These are phyloP conservation scores for Dermatophagoides farinae DNA, from an alignment of 1,140 invertebrate genomes.

Conservation along the genomic window DNA sequence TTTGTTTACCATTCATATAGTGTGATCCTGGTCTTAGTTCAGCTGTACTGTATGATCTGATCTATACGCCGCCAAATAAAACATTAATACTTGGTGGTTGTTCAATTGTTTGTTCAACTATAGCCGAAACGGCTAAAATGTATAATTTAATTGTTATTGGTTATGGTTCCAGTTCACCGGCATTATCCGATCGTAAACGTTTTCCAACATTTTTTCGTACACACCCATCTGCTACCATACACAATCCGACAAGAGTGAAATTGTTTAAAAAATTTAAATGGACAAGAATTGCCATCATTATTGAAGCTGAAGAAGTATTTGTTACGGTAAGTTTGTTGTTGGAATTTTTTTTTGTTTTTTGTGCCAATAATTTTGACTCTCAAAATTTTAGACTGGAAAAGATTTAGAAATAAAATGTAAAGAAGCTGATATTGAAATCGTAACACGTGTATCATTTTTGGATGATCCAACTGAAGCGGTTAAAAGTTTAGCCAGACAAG, in stretches of 20 bases:
- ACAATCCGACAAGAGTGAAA: slow-evolving; percentile 92
- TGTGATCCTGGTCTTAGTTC: slow-evolving; percentile 92
- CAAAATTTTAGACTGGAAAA: slow-evolving; percentile 63
- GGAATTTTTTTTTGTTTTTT: neutral
- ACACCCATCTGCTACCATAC: slow-evolving; percentile 94
- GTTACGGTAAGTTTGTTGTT: slow-evolving; percentile 51
- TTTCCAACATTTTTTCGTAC: slow-evolving; percentile 97
- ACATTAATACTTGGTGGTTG: slow-evolving; percentile 87
- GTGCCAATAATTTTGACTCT: too few relatives aligned
- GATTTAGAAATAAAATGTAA: slow-evolving; percentile 87
- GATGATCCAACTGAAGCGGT: slow-evolving; percentile 91
- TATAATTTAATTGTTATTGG: slow-evolving; percentile 98
- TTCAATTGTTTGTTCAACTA: slow-evolving; percentile 95
- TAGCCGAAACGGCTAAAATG: slow-evolving; percentile 97
- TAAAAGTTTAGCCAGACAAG: slow-evolving; percentile 62
- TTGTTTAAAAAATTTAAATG: slow-evolving; percentile 91
- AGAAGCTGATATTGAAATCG: slow-evolving; percentile 74
- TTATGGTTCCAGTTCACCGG: slow-evolving; percentile 92
- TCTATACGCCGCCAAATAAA: slow-evolving; percentile 89
- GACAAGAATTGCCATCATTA: slow-evolving; percentile 86
- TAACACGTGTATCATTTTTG: slow-evolving; percentile 85
- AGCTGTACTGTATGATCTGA: slow-evolving; percentile 91
- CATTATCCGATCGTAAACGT: slow-evolving; percentile 82
- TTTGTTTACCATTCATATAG: slow-evolving; percentile 34
- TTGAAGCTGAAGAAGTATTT: slow-evolving; percentile 97